Evolutionary conservation across 2,113 vertebrate species (phyloP), one percentile per base, ranked within the genome.

Genomic region (Rhinogobius similis): DNA sequence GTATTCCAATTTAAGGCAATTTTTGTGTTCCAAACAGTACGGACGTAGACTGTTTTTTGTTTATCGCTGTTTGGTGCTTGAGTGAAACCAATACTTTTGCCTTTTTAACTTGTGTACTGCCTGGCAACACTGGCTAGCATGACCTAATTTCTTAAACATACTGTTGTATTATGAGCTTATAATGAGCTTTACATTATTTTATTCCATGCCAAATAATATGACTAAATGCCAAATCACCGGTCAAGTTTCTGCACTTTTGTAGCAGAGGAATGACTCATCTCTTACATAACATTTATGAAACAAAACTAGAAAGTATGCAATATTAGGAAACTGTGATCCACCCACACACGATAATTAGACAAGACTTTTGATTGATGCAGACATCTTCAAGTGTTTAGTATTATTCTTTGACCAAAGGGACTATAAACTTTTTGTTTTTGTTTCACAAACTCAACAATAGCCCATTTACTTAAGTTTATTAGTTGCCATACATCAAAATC

Each of bases 251-350:
- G 24, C 27, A 32, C 55, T 29, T 29, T 29, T 18, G 27, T 18
- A 27, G 27, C 13, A 29, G 56, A 59, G 26, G 26, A 14, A 59
- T 61, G 29, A 61, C 29, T 61, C 29, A 61, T 12, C 4, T 58
- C 13, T 58, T 29, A 27, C 18, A 24, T 58, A 58, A 56, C 26
- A 11, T 26, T 23, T 55, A 32, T 10, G 10, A 26, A 59, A 18
- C 13, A 20, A 59, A 59, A 29, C 16, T 20, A 18, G 16, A 61
- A 61, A 61, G 58, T n/a, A 36, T 20, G 58, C 18, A 36, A 32
- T 36, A 36, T 38, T 32, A 36, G 29, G 29, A 29, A 61, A 61
- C 58, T n/a, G 29, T 36, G 27, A n/a, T 61, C 58, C 58, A 61
- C 58, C 58, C 18, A 36, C 58, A 10, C 58, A 61, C 13, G 11